phyloP scores from a whole-genome alignment of 2,113 vertebrate genomes.

The Colaptes auratus region DNA sequence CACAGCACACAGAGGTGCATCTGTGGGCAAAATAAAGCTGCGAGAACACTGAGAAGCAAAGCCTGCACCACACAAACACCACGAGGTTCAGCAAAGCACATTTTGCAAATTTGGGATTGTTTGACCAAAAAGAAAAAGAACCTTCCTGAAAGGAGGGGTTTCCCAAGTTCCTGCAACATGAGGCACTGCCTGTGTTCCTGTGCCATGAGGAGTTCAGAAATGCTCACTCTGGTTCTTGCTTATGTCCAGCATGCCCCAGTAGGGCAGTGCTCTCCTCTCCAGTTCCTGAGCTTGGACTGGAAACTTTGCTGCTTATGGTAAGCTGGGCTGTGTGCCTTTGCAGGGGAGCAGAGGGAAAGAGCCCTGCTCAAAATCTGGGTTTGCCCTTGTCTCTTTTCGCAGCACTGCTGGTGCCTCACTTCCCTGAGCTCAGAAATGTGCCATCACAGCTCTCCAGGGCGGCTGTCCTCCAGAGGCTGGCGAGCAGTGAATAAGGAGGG shows the following conservation, averaged over 20 bases:
- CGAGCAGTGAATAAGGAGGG: background rate
- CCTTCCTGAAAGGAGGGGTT: constrained; percentile 16
- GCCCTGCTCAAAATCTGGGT: background rate
- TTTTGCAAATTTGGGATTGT: background rate
- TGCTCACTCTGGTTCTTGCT: too few species aligned
- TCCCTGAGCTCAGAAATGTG: background rate
- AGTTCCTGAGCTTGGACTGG: background rate
- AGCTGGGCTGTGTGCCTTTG: background rate
- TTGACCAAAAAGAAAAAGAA: background rate
- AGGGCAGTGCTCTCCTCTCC: background rate
- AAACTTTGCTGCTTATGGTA: background rate
- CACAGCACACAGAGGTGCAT: background rate
- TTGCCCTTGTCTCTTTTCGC: background rate
- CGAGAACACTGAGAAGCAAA: background rate
- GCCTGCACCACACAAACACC: background rate
- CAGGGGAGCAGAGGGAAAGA: background rate
- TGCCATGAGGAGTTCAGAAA: too few species aligned
- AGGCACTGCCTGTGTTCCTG: background rate
- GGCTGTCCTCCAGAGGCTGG: fast-evolving
- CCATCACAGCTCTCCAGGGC: fast-evolving
- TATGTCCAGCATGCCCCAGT: too few species aligned
- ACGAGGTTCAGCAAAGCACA: background rate
- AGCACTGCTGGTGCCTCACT: fast-evolving
- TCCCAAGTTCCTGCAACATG: constrained; percentile 1
- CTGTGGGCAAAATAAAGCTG: background rate